phyloP scores from a whole-genome alignment of 2,113 vertebrate genomes.

The Mastomys natalensis region DNA sequence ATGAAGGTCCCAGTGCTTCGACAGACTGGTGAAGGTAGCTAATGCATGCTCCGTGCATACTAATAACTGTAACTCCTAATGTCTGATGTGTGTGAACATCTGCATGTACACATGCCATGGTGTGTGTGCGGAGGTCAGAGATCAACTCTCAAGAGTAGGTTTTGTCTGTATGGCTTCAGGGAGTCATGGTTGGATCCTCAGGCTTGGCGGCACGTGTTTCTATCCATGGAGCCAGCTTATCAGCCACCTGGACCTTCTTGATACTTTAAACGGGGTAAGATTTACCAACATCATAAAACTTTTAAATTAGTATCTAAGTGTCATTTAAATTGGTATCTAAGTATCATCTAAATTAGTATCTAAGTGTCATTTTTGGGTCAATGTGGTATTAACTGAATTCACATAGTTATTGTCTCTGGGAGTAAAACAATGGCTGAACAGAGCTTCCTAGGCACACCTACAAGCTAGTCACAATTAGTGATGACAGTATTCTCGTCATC shows the following conservation, averaged over 20 bases:
- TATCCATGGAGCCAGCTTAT: not conserved
- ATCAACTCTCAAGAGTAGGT: not conserved
- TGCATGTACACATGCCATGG: not conserved
- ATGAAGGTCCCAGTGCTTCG: not conserved
- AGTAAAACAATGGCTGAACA: slow-evolving; percentile 14
- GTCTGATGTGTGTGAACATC: not conserved
- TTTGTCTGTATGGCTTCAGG: not conserved
- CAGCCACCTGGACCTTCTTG: not conserved
- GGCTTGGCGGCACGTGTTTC: not conserved
- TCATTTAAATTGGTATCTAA: not conserved
- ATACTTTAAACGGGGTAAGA: not conserved
- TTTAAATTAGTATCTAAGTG: not conserved
- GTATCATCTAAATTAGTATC: no score
- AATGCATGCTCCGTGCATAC: not conserved
- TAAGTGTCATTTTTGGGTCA: not conserved
- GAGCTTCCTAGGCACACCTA: not conserved
- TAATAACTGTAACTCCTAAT: not conserved
- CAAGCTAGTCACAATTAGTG: slow-evolving; percentile 12
- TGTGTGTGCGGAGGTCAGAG: not conserved
- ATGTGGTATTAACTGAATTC: not conserved
- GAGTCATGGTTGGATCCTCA: not conserved
- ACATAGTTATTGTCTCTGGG: not conserved
- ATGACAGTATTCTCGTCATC: not conserved
- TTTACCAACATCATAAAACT: not conserved
- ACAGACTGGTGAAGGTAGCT: not conserved